phyloP scores from a whole-genome alignment of 2,113 vertebrate species.

The Lepus americanus region DNA sequence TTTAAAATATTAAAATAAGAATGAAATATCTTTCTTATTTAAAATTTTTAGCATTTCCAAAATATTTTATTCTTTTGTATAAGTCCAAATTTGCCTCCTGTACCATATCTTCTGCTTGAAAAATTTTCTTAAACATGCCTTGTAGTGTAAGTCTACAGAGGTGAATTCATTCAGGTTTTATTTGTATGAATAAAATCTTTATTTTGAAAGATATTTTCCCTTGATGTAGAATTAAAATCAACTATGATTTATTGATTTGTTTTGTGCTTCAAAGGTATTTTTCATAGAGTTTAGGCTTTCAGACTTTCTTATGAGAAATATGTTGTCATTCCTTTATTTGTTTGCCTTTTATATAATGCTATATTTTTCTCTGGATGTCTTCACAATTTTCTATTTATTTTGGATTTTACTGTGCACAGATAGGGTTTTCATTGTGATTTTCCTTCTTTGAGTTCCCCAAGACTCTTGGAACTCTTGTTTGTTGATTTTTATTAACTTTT shows the following conservation, averaged over 20 bases:
- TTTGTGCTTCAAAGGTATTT: neutral
- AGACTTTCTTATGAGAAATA: neutral
- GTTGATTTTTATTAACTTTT: conserved; percentile 15
- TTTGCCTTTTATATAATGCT: neutral
- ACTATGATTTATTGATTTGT: neutral
- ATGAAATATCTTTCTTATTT: neutral
- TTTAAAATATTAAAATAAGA: neutral
- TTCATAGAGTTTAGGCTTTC: neutral
- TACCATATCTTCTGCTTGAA: neutral
- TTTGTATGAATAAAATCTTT: neutral
- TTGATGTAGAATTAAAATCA: neutral
- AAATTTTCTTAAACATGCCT: neutral
- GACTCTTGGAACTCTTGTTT: neutral
- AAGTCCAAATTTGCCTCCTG: neutral
- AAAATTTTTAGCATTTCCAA: neutral
- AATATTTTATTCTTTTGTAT: neutral
- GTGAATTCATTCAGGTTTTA: neutral
- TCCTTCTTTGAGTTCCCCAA: neutral
- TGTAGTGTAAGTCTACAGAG: neutral
- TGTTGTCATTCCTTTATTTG: neutral
- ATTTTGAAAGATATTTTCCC: conserved; percentile 2
- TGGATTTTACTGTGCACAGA: neutral
- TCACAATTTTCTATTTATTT: neutral
- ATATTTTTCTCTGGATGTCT: neutral
- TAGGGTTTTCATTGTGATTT: neutral